Percentiles rank a stretch among this genome's conserved stretches.
phyloP scores from a whole-genome alignment of 2,888 invertebrate species.

The Ctena decussata region DNA sequence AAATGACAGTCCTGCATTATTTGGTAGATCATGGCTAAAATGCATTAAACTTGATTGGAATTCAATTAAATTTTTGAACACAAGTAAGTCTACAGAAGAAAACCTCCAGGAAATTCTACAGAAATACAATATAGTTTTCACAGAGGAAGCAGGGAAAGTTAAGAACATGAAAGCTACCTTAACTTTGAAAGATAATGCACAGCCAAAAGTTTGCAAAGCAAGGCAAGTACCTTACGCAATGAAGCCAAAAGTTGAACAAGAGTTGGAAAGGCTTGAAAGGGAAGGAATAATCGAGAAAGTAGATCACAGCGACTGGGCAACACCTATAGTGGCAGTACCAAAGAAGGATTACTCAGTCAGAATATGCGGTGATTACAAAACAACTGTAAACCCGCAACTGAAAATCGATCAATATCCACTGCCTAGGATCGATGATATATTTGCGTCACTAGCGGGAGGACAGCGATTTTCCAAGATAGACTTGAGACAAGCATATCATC shows the following conservation, averaged over 20 bases:
- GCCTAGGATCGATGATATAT: conserved; percentile 56
- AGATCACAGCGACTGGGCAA: conserved; percentile 62
- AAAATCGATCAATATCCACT: conserved; percentile 71
- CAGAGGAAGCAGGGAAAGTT: no score
- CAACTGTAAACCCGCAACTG: conserved; percentile 72
- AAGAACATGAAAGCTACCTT: conserved; percentile 11
- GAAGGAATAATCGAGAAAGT: conserved; percentile 34
- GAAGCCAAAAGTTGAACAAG: conserved; percentile 34
- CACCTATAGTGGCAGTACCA: conserved; percentile 63
- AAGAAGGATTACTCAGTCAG: conserved; percentile 47
- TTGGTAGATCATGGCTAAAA: conserved; percentile 2
- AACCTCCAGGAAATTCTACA: not conserved
- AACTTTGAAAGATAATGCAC: conserved; percentile 10
- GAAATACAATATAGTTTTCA: not conserved
- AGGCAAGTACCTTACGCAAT: conserved; percentile 41
- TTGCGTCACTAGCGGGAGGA: conserved; percentile 54
- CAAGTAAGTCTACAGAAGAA: not conserved
- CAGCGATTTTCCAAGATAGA: conserved; percentile 61
- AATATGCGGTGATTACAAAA: conserved; percentile 63
- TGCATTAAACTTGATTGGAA: not conserved
- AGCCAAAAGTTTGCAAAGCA: conserved; percentile 47
- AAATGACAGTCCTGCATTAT: not conserved
- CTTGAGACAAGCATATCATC: conserved; percentile 53
- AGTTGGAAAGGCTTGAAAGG: conserved; percentile 33
- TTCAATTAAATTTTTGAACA: not conserved